Evolutionary conservation across 2,113 vertebrate genomes (phyloP).

Genomic region (Chaetops frenatus): DNA sequence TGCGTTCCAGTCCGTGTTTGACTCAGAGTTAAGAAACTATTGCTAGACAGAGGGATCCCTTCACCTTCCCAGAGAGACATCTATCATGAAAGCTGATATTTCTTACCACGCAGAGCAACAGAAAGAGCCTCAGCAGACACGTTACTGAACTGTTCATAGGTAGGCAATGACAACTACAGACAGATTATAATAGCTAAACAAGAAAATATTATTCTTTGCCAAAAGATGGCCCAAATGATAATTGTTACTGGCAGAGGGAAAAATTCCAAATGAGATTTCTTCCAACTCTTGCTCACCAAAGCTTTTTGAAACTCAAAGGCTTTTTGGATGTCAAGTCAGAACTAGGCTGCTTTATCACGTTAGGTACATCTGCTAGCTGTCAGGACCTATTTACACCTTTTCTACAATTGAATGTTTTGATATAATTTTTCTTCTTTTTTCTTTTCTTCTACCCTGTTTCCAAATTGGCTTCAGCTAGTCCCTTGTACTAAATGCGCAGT

Average conservation of each 20-base stretch:
- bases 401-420: background rate
- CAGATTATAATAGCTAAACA: background rate
- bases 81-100: background rate
- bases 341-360: background rate
- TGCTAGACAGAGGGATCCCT: background rate
- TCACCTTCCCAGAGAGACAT: background rate
- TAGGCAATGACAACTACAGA: background rate
- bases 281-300: background rate
- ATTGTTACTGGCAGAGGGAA: background rate
- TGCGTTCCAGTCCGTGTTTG: background rate
- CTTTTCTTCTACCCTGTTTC: background rate
- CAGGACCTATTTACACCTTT: background rate
- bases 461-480: background rate
- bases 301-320: background rate
- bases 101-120: background rate
- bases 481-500: background rate
- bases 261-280: background rate
- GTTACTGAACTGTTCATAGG: background rate
- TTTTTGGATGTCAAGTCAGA: background rate
- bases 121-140: background rate
- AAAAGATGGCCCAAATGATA: background rate
- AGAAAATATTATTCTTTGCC: background rate
- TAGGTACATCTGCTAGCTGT: background rate
- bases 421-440: background rate
- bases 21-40: background rate